Conservation (phyloP, 2,797 vertebrate species). For the Trachops cirrhosus region DNA sequence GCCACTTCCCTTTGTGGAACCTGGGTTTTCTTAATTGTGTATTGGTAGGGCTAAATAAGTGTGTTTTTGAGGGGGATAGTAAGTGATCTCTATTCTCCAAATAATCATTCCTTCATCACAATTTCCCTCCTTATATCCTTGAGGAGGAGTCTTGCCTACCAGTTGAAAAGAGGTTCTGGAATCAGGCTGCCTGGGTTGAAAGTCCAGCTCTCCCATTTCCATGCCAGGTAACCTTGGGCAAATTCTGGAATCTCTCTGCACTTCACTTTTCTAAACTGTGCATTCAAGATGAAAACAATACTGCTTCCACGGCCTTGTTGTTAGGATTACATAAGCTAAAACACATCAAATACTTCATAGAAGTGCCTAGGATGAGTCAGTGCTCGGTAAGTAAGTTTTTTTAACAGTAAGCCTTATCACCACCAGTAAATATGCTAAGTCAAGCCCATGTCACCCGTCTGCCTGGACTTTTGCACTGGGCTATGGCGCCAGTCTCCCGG, state of each 20-base stretch:
- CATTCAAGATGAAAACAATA: neutral
- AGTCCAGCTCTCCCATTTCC: neutral
- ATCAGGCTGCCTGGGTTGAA: neutral
- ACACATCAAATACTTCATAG: neutral
- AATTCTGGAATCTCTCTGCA: neutral
- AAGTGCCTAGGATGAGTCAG: neutral
- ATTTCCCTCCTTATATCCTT: neutral
- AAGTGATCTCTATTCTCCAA: neutral
- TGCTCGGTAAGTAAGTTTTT: neutral
- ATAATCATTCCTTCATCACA: neutral
- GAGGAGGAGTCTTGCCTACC: neutral
- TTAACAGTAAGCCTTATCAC: neutral
- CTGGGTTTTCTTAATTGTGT: neutral
- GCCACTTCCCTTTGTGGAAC: neutral
- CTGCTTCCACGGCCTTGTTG: neutral
- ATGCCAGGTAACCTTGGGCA: neutral
- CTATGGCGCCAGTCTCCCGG: accelerated
- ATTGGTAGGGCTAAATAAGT: neutral
- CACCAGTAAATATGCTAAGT: neutral
- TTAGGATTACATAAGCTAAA: neutral
- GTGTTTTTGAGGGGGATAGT: too few species aligned
- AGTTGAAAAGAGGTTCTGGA: neutral
- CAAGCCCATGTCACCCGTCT: neutral
- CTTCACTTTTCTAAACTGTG: neutral
- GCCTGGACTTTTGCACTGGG: neutral